phyloP scores from a whole-genome alignment of 2,113 vertebrate genomes.

The Rhabdomys dilectus region DNA sequence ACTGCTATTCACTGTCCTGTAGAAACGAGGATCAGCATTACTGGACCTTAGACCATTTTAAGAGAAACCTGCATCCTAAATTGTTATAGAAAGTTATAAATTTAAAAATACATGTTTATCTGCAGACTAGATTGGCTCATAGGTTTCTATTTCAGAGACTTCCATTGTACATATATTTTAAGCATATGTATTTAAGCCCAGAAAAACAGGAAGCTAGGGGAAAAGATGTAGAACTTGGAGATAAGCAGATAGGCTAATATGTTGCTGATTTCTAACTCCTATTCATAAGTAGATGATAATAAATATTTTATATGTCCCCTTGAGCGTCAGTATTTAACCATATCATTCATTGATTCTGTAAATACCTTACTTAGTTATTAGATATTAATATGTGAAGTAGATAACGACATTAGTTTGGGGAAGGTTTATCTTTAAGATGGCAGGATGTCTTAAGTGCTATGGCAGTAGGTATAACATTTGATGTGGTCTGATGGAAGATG shows the following conservation, averaged over 20 bases:
- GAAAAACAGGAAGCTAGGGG: not conserved
- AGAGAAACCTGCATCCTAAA: not conserved
- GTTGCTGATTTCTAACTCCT: slow-evolving; percentile 12
- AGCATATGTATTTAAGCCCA: slow-evolving; percentile 47
- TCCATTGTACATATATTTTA: slow-evolving; percentile 15
- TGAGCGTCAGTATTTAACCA: not conserved
- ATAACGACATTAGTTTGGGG: not conserved
- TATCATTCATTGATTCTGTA: slow-evolving; percentile 10
- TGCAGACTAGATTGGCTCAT: not conserved
- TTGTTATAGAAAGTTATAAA: not conserved
- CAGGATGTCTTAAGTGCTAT: not conserved
- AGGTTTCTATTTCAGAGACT: not conserved
- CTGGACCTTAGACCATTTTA: not conserved
- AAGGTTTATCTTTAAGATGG: not conserved
- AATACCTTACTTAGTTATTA: not conserved
- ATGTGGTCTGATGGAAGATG: not conserved
- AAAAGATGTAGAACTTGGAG: not conserved
- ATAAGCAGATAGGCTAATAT: not conserved
- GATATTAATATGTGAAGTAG: not conserved
- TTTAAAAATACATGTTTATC: not conserved
- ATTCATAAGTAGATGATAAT: not conserved
- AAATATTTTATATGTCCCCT: not conserved
- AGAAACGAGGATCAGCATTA: not conserved
- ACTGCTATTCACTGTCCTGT: fast-evolving
- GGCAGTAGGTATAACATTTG: not conserved